Evolutionary conservation across 37 sponge, comb jelly and placozoan genomes (phyloP).

Genomic region (Spongia lamella): DNA sequence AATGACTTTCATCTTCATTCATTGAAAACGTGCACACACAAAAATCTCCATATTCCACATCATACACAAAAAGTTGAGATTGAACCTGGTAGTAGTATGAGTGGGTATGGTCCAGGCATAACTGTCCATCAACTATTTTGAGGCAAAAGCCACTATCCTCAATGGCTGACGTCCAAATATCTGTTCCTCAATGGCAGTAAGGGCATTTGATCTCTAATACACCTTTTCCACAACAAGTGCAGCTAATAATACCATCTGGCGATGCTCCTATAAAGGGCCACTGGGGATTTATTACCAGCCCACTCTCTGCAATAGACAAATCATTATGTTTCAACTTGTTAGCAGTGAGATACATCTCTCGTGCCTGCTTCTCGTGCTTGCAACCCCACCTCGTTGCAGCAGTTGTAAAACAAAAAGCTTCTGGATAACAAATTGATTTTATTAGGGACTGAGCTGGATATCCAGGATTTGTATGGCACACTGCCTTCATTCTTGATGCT

Average conservation of each 20-base stretch:
- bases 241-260: conserved; percentile 41
- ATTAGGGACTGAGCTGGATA: conserved; percentile 52
- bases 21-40: conserved; percentile 28
- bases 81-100: conserved; percentile 46
- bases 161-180: too few relatives aligned
- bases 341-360: conserved; percentile 12
- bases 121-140: not conserved
- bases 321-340: not conserved
- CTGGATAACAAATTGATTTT: conserved; percentile 64
- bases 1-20: not conserved
- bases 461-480: conserved; percentile 25
- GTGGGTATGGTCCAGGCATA: not conserved
- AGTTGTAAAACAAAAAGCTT: conserved; percentile 28
- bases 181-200: not conserved
- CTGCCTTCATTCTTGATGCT: conserved; percentile 60
- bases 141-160: too few relatives aligned
- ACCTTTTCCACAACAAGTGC: conserved; percentile 65
- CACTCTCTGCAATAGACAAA: not conserved
- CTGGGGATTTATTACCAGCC: conserved; percentile 33
- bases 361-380: conserved; percentile 49
- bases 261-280: conserved; percentile 50
- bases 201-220: conserved; percentile 27
- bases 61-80: conserved; percentile 29
- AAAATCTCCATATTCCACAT: conserved; percentile 53
- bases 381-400: conserved; percentile 56